phyloP scores from a whole-genome alignment of 1,140 invertebrate species.

The Saccostrea echinata region DNA sequence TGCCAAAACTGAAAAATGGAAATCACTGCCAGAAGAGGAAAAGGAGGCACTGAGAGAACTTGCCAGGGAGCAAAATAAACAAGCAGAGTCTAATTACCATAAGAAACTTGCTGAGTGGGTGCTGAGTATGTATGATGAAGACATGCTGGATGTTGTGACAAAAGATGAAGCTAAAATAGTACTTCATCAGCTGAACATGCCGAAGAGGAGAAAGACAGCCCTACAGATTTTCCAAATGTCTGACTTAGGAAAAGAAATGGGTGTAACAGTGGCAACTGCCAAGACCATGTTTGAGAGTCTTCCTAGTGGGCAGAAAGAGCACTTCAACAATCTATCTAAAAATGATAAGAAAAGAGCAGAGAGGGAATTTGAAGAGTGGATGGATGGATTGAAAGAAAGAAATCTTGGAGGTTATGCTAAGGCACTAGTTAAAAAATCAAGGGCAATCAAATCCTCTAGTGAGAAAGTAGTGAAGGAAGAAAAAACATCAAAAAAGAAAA shows the following conservation, averaged over 20 bases:
- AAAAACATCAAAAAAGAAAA: background rate
- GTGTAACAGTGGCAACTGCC: background rate
- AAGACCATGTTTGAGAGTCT: background rate
- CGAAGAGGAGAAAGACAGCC: background rate
- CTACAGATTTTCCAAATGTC: background rate
- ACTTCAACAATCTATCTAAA: background rate
- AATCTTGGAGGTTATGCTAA: background rate
- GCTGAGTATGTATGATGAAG: background rate
- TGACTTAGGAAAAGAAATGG: background rate
- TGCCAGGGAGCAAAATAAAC: background rate
- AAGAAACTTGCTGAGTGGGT: constrained; percentile 1
- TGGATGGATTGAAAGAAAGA: background rate
- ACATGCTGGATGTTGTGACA: background rate
- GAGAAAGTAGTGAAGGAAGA: background rate
- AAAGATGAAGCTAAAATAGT: background rate
- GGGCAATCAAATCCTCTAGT: background rate
- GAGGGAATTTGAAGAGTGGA: background rate
- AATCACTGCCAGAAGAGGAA: background rate
- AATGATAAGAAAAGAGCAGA: background rate
- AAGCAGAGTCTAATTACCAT: background rate
- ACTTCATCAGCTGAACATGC: background rate
- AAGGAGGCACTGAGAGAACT: background rate
- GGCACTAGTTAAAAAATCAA: background rate
- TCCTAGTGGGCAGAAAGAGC: background rate
- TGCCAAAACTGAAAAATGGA: background rate